Base-by-base conservation (phyloP, 1,140 invertebrate genomes). In the Theocolax elegans region DNA sequence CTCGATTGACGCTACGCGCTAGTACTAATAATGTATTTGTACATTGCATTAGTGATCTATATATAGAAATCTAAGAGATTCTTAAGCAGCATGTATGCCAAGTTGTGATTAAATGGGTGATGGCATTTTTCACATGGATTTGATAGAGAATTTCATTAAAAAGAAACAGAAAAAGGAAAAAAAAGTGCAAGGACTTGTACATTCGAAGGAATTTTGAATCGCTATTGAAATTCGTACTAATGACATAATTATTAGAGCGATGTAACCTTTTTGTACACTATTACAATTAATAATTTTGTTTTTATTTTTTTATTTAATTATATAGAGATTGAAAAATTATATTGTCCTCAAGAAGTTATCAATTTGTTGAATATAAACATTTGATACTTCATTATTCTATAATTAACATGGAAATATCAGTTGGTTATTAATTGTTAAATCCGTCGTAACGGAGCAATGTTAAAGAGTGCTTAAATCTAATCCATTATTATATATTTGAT, bases 401-500 rank as follows among this genome's bases (percentile, higher is more conserved):
- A 23, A n/a, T 64, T 51, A 40, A 64, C 23, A 40, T 35, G 21
- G 29, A 40, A 25, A 21, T 42, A 31, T 66, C 17, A 54, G 40
- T 44, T 42, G 21, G 59, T 66, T 66, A 38, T 40, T 48, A 19
- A 51, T 51, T 59, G 42, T 67, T 67, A 19, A 67, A 59, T 54
- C 40, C 44, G 19, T 4, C 25, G 1, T 49, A 49, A 67, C 12
- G 19, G 40, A 62, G 0, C 46, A 67, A 31, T 58, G 53, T 67
- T 56, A 25, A 56, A 58, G 17, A 48, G 23, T 48, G 35, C 35
- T 58, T 21, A 25, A 58, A 58, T 67, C 54, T 46, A 58, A 42
- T 31, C 29, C 10, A 38, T 31, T 60, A 68, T 51, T 38, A 71
- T 23, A 74, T 75, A 66, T 77, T 74, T 77, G 69, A 75, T 72